Base-by-base conservation (phyloP, 2,888 invertebrate genomes). In the Pollenia amentaria region DNA sequence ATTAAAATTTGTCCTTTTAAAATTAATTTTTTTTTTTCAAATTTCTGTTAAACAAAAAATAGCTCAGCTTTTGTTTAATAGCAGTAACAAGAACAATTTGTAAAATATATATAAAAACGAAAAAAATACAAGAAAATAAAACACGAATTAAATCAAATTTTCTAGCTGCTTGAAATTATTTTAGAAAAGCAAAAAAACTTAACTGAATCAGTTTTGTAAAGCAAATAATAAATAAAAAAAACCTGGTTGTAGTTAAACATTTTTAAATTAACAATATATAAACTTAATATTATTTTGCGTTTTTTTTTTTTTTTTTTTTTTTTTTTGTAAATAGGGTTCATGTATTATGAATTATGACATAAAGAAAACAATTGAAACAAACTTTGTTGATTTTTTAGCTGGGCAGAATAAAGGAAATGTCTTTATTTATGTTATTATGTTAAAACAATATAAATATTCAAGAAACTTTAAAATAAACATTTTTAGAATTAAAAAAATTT, bases 211-310 rank as follows among this genome's bases (percentile, higher is more conserved):
- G 53, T 64, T 78, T 67, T 14, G n/a, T 21, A 38, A 21, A 60
- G 6, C 9, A 69, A 69, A 48, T n/a, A n/a, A n/a, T n/a, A 42
- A 70, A 53, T 11, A 38, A 64, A 42, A 67, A 65, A 81, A 72
- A 10, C 48, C 69, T 70, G 82, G 76, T 82, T 82, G 82, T 82
- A 82, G 82, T 82, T 82, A 76, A 67, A 69, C 55, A n/a, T 40
- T 77, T 48, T 14, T 42, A 42, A 42, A 73, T 51, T 60, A 73
- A 12, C 16, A 9, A 16, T 60, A 42, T 40, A 42, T 21, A 57
- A 21, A 51, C 2, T 12, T 1, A 12, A 60, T 44, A 60, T 38
- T 46, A 42, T 40, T 40, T 78, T 69, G 46, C 21, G 14, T 46
- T 42, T n/a, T 44, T 10, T 40, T 70, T 46, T 42, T n/a, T 44